These are phyloP conservation scores for Oreortyx pictus DNA, from an alignment of 2,797 vertebrate species.

Conservation along the genomic window DNA sequence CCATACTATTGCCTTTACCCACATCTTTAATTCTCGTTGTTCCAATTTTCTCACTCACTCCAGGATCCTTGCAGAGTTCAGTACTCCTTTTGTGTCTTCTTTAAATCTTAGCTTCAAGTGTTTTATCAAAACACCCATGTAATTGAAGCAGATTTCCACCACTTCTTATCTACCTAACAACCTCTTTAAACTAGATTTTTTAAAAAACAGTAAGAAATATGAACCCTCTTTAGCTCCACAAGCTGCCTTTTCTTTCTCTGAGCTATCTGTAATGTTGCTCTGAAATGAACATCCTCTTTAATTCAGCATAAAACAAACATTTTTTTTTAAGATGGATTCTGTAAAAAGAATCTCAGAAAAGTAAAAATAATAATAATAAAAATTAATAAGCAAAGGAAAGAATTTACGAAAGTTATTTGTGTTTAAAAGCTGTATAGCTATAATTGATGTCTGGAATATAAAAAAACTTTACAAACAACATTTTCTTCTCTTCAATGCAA, in stretches of 20 bases:
- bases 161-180: background rate
- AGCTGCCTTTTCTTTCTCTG: background rate
- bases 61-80: background rate
- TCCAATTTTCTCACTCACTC: constrained; percentile 8
- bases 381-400: background rate
- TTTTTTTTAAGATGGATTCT: background rate
- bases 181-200: background rate
- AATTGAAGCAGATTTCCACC: background rate
- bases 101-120: constrained; percentile 16
- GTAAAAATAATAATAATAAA: background rate
- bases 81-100: background rate
- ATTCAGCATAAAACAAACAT: background rate
- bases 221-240: background rate
- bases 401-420: background rate
- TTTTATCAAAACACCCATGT: constrained; percentile 16
- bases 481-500: background rate
- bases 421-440: background rate
- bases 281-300: background rate
- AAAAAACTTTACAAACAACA: background rate
- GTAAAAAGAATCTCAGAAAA: background rate
- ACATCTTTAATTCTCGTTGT: background rate
- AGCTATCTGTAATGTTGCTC: background rate
- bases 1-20: background rate
- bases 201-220: background rate
- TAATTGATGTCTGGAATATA: background rate